Conservation (phyloP, 1,140 invertebrate species). For the Melanaphis sacchari region DNA sequence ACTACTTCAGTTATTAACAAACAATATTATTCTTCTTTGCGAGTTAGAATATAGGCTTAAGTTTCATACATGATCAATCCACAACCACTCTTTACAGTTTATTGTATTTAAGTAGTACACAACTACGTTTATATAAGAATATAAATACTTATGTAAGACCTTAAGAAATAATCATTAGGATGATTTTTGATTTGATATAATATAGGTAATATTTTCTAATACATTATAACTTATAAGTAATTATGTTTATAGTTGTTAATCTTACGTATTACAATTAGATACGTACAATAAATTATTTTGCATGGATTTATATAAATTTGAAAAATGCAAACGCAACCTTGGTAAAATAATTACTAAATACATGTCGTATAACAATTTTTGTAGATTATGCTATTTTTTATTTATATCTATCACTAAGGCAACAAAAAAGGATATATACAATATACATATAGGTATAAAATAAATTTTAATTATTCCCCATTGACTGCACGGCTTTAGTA, state of each 20-base stretch:
- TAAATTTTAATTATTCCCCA: not conserved
- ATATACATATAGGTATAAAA: no score
- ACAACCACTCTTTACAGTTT: not conserved
- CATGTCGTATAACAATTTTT: not conserved
- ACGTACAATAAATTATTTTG: no score
- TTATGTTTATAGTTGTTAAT: not conserved
- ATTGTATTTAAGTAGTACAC: not conserved
- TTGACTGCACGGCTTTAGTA: not conserved
- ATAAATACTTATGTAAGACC: not conserved
- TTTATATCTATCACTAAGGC: not conserved
- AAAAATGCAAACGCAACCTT: no score
- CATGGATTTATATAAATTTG: no score
- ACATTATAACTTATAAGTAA: not conserved
- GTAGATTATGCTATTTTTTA: not conserved
- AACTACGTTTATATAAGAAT: not conserved
- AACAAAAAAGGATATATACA: no score
- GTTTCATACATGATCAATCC: not conserved
- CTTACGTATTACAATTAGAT: not conserved
- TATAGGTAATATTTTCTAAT: not conserved
- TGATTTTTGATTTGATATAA: not conserved
- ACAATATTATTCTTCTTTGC: not conserved
- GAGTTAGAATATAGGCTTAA: not conserved
- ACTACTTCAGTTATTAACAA: not conserved
- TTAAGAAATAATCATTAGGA: not conserved
- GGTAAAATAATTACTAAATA: no score